Base-by-base conservation (phyloP, 2,113 vertebrate genomes). In the Ondatra zibethicus region DNA sequence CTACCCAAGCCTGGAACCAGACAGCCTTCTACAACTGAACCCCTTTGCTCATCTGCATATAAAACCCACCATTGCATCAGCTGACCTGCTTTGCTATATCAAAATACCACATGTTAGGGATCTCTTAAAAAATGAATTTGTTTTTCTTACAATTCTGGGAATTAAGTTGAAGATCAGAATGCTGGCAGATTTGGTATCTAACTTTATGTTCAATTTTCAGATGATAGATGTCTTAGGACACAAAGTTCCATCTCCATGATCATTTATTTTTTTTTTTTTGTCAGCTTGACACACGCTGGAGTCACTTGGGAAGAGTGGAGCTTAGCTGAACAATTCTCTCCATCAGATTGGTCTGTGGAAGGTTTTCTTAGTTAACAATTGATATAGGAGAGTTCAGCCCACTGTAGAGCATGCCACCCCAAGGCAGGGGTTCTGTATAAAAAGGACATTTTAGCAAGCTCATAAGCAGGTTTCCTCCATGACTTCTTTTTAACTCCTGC, bases 1-100 rank as follows among this genome's bases (percentile, higher is more conserved):
- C 45, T 91, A 66, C 42, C 87, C 91, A 91, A 86, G 90, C 66
- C 87, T 91, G 29, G 73, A 95, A 95, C 27, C 93, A 77, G 33
- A 47, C 75, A 75, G 66, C 52, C 68, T 75, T 72, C 70, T 65
- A 92, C 68, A n/a, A 86, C 36, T 42, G 80, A 68, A 21, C 77
- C n/a, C 73, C 85, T 89, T 75, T 45, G 12, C 9, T 93, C 63
- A 25, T 50, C n/a, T 88, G 61, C 45, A 65, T 16, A 25, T 80
- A 66, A 27, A 72, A 27, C 66, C 7, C 66, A 84, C 55, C 65
- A 76, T 11, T 50, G 50, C 66, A 47, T 76, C 68, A 82, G 76
- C 68, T 11, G 11, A 66, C 16, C 47, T 23, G 21, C n/a, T 45
- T 66, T 94, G 39, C 39, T 88, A 21, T 76, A 91, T 88, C 65